Base-by-base conservation (phyloP, 2,888 invertebrate genomes). In the Macrophya alboannulata region DNA sequence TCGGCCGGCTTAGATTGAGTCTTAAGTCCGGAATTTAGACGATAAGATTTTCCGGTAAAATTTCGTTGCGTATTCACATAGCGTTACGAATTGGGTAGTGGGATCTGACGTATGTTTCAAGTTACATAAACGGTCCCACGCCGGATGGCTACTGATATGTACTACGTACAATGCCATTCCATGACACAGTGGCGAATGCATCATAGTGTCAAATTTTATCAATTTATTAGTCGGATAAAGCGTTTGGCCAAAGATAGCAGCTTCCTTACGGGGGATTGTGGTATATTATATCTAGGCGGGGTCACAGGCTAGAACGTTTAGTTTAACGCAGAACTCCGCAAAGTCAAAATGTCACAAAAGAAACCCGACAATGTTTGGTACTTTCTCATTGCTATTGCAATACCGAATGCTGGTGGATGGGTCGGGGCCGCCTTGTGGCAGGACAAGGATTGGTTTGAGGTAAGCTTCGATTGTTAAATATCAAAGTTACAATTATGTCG, bases 381-480 rank as follows among this genome's bases (percentile, higher is more conserved):
- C 21, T 77, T 81, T 43, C 43, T 81, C 5, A n/a, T 81, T 40
- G 62, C 81, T 21, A 43, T 81, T 43, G 21, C 21, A 2, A 21
- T 81, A n/a, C 81, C 81, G 21, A 59, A 62, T 10, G 81, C 81
- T 40, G 81, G 59, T 37, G 62, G 62, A 25, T 62, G 45, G 62
- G 17, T 81, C 10, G 81, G 62, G 12, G 43, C 21, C 21, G 21
- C 62, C 15, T 62, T 81, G 4, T 81, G 62, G 81, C 81, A 43
- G 62, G 81, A 81, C 45, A 81, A 21, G 9, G 43, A 81, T 43
- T 81, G 81, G 81, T 81, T 81, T 10, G 62, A 81, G 62, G 81
- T 81, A 15, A 59, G 81, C 37, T 37, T 31, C 31, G 15, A 68
- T 68, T 68, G 10, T 43, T 12, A 0, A 45, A 72, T 6, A 72